Percentiles rank a stretch among this genome's conserved stretches.
phyloP scores from a whole-genome alignment of 2,797 vertebrate species.

The Hyperoplus immaculatus region DNA sequence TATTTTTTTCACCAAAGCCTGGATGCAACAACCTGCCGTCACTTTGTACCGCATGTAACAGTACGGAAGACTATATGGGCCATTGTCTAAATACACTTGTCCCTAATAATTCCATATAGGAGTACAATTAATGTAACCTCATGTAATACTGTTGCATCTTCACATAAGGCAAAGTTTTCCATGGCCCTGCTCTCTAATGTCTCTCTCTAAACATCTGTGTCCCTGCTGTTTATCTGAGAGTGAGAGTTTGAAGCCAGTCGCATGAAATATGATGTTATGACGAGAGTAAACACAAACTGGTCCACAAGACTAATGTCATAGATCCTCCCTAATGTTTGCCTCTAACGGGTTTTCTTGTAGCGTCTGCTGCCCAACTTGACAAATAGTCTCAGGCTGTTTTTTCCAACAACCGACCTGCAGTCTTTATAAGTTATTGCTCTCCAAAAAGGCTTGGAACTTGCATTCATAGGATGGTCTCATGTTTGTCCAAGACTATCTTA shows the following conservation, averaged over 20 bases:
- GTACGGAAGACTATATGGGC: too few species aligned
- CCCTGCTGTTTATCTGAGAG: constrained; percentile 11
- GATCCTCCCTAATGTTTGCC: constrained; percentile 19
- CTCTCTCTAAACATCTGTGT: constrained; percentile 10
- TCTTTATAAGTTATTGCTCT: background rate
- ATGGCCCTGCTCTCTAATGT: constrained; percentile 1
- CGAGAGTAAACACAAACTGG: constrained; percentile 10
- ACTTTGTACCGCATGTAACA: too few species aligned
- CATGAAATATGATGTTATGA: constrained; percentile 39
- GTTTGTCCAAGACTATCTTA: background rate
- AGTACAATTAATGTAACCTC: background rate
- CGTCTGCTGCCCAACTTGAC: constrained; percentile 3
- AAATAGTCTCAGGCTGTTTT: constrained; percentile 3
- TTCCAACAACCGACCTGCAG: constrained; percentile 21
- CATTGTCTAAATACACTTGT: too few species aligned
- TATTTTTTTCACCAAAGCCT: background rate
- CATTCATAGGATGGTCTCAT: background rate
- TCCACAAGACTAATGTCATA: constrained; percentile 14
- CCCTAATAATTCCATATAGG: background rate
- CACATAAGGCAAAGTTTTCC: background rate
- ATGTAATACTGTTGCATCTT: background rate
- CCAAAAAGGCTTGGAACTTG: background rate
- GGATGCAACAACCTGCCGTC: background rate
- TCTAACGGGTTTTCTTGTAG: constrained; percentile 28
- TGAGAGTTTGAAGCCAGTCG: constrained; percentile 6